A percentile compares a stretch with the other conserved stretches of the same genome.
Evolutionary conservation across 2,113 vertebrate species (phyloP).

Genomic region (Pluvialis apricaria): DNA sequence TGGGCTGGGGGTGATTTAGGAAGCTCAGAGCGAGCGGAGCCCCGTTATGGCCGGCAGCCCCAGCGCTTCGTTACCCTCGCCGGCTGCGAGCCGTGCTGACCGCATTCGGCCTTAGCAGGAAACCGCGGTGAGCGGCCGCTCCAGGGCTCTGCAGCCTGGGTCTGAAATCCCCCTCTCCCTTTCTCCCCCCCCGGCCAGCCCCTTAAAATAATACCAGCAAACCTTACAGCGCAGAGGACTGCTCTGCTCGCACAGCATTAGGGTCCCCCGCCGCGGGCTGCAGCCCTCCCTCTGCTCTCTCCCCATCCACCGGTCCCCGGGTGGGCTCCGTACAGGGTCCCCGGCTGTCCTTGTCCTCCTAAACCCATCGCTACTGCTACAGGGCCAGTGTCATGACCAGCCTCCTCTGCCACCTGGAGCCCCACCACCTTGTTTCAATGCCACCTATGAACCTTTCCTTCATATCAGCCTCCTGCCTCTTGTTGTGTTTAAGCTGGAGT

Average conservation of each 20-base stretch:
- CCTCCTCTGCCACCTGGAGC: background rate
- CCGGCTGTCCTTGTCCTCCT: background rate
- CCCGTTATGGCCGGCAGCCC: background rate
- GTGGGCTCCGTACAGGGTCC: background rate
- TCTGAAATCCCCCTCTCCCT: background rate
- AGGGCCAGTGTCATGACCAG: background rate
- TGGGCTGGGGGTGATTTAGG: background rate
- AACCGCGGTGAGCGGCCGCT: background rate
- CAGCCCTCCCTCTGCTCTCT: background rate
- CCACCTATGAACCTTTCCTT: background rate
- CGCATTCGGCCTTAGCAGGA: background rate
- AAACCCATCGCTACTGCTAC: background rate
- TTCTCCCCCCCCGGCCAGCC: accelerated
- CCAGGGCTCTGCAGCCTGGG: background rate
- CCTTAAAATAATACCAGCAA: background rate
- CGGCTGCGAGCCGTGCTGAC: accelerated
- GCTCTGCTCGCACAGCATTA: background rate
- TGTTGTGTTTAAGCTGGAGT: background rate
- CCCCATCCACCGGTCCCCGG: background rate
- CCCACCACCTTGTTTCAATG: background rate
- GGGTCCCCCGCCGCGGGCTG: background rate
- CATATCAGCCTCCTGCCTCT: background rate
- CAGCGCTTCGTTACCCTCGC: background rate
- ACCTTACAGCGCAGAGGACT: background rate
- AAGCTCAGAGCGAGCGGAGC: background rate